phyloP scores from a whole-genome alignment of 2,888 invertebrate genomes.

The Yponomeuta evonymella region DNA sequence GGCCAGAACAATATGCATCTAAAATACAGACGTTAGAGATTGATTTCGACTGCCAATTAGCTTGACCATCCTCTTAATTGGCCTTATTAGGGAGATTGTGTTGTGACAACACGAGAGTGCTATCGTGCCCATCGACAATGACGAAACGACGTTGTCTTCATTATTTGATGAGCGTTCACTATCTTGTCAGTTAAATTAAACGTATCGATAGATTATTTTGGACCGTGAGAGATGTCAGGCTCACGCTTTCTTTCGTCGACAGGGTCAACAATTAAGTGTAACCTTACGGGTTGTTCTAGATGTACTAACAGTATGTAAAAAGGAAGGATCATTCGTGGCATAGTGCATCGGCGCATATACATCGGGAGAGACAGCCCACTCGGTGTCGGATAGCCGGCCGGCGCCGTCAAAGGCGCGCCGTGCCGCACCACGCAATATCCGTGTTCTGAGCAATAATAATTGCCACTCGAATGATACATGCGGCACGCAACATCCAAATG shows the following conservation, averaged over 20 bases:
- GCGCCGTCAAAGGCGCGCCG: constrained; percentile 37
- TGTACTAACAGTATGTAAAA: constrained; percentile 27
- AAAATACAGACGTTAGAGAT: constrained; percentile 44
- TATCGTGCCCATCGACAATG: constrained; percentile 76
- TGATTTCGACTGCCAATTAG: constrained; percentile 41
- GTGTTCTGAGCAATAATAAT: constrained; percentile 62
- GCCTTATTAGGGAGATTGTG: constrained; percentile 74
- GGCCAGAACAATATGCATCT: constrained; percentile 35
- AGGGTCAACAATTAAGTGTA: constrained; percentile 15
- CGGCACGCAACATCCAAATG: constrained; percentile 40
- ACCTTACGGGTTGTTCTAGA: constrained; percentile 5
- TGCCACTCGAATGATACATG: constrained; percentile 65
- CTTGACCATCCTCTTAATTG: constrained; percentile 67
- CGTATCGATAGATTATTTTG: constrained; percentile 74
- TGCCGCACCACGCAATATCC: constrained; percentile 62
- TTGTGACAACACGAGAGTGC: constrained; percentile 74
- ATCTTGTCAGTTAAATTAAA: constrained; percentile 76
- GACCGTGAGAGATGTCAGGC: constrained; percentile 52
- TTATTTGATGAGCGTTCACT: constrained; percentile 75
- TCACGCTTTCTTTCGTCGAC: constrained; percentile 12
- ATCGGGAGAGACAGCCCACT: constrained; percentile 57
- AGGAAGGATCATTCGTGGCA: constrained; percentile 36
- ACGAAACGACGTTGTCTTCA: constrained; percentile 76
- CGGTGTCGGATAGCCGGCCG: constrained; percentile 48
- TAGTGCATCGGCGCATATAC: constrained; percentile 49